A percentile compares a stretch with the other conserved stretches of the same genome.
Conservation (phyloP, 30 jellyfish, hydroid and myxozoan genomes). For the Hydra vulgaris region DNA sequence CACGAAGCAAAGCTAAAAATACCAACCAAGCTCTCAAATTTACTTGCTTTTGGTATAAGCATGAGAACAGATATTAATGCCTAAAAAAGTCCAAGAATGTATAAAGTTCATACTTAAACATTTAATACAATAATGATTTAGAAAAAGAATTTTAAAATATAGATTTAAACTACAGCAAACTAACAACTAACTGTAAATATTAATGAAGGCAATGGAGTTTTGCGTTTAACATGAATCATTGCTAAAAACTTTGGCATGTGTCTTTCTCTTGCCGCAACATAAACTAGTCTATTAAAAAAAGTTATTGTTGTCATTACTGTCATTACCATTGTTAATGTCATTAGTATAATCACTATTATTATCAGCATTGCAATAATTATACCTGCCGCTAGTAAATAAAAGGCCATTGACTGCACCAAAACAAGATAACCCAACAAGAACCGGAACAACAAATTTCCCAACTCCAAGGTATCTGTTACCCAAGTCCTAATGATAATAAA, state of each 20-base stretch:
- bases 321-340: not conserved
- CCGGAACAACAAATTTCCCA: slow-evolving; percentile 63
- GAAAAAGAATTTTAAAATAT: not conserved
- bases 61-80: slow-evolving; percentile 58
- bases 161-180: not conserved
- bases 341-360: not conserved
- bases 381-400: slow-evolving; percentile 90
- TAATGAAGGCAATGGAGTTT: slow-evolving; percentile 85
- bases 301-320: not conserved
- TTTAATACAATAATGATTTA: too few species aligned
- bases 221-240: slow-evolving; percentile 54
- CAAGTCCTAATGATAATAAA: slow-evolving; percentile 35
- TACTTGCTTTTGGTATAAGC: slow-evolving; percentile 79
- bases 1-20: slow-evolving; percentile 87
- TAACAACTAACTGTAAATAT: slow-evolving; percentile 55
- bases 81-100: slow-evolving; percentile 19
- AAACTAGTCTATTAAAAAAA: slow-evolving; percentile 52
- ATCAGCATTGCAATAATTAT: not conserved
- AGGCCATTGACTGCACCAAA: slow-evolving; percentile 91
- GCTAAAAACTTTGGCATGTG: slow-evolving; percentile 73
- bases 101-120: not conserved
- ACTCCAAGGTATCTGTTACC: slow-evolving; percentile 72
- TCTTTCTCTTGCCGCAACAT: slow-evolving; percentile 92
- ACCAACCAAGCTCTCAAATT: slow-evolving; percentile 52
- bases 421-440: slow-evolving; percentile 82